Conservation (phyloP, 2,113 vertebrate genomes). For the Entomyzon cyanotis region DNA sequence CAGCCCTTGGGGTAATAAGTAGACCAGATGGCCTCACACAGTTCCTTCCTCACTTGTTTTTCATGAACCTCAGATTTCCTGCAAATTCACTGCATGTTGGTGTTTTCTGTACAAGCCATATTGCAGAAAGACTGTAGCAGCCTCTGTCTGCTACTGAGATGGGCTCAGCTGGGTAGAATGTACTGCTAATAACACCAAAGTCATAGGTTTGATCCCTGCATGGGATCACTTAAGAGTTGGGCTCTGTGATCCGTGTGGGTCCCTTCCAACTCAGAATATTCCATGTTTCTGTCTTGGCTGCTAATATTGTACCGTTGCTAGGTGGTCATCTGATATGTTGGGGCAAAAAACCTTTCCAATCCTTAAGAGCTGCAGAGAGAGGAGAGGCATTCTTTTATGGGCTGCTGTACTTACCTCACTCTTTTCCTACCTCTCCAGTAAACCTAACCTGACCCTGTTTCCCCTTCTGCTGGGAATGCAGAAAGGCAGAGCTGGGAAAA, state of each 20-base stretch:
- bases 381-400: neutral
- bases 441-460: neutral
- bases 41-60: neutral
- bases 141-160: neutral
- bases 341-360: neutral
- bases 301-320: neutral
- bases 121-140: neutral
- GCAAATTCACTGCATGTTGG: neutral
- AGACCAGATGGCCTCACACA: neutral
- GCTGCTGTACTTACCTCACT: neutral
- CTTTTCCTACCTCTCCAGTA: neutral
- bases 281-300: neutral
- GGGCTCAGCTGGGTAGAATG: constrained; percentile 69
- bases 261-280: too few relatives aligned
- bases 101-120: neutral
- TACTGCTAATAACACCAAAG: constrained; percentile 68
- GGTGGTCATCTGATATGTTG: neutral
- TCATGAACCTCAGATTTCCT: neutral
- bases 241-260: too few relatives aligned
- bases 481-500: neutral
- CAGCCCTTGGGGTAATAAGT: neutral
- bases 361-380: neutral
- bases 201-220: constrained; percentile 66
- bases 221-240: too few relatives aligned
- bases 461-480: neutral